These are phyloP conservation scores for Hemithea aestivaria DNA, from an alignment of 2,888 invertebrate genomes.

Conservation along the genomic window DNA sequence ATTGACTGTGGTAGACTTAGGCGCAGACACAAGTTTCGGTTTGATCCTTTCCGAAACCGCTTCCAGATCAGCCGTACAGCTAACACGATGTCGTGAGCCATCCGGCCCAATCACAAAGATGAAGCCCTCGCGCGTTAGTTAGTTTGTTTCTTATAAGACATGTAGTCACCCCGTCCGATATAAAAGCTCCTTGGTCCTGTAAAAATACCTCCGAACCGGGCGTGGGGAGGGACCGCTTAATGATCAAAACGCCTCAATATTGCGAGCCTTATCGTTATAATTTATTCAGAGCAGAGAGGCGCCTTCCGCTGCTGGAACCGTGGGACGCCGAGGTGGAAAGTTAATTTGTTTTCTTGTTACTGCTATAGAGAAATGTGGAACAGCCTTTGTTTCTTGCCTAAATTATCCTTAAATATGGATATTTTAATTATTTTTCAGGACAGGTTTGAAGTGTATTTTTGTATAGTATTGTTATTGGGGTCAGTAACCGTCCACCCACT, in stretches of 20 bases:
- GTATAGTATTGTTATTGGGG: no score
- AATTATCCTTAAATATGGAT: no score
- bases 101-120: neutral
- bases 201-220: slow-evolving; percentile 56
- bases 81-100: no score
- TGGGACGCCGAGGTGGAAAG: slow-evolving; percentile 26
- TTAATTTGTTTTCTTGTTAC: slow-evolving; percentile 27
- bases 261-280: slow-evolving; percentile 73
- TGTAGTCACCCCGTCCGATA: slow-evolving; percentile 10
- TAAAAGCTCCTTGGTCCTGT: slow-evolving; percentile 36
- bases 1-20: no score
- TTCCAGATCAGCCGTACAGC: no score
- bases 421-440: slow-evolving; percentile 5
- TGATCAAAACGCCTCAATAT: slow-evolving; percentile 75
- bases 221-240: slow-evolving; percentile 46
- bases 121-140: no score
- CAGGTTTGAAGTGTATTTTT: no score
- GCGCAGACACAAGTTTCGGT: no score
- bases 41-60: no score
- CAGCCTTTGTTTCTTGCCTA: slow-evolving; percentile 13
- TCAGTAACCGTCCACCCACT: no score
- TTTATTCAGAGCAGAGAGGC: slow-evolving; percentile 68
- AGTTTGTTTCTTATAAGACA: no score
- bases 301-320: slow-evolving; percentile 23
- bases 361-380: slow-evolving; percentile 8